Percentiles rank a stretch among this genome's conserved stretches.
Evolutionary conservation across 2,797 vertebrate genomes (phyloP).

Genomic region (Ficedula albicollis): DNA sequence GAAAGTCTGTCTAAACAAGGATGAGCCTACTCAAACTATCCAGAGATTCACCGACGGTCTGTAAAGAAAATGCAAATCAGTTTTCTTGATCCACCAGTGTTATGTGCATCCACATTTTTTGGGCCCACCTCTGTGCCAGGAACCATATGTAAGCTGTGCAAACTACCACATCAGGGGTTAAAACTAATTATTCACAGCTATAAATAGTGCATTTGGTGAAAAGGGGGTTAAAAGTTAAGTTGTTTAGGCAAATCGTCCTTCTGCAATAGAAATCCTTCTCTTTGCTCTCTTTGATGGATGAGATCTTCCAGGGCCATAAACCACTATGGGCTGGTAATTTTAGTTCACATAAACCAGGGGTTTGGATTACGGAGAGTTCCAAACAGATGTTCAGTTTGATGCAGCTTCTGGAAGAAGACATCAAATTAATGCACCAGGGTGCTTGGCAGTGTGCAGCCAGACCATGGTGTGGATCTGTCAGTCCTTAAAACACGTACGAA

Average conservation of each 20-base stretch:
- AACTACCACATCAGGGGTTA: neutral
- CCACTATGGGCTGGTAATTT: neutral
- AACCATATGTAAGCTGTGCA: neutral
- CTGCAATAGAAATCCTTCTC: neutral
- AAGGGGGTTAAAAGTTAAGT: accelerated
- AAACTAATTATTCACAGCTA: neutral
- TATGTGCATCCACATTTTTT: accelerated
- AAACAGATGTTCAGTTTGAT: neutral
- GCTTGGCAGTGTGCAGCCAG: neutral
- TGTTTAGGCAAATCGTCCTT: neutral
- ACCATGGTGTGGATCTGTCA: neutral
- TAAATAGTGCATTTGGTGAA: neutral
- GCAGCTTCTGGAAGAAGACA: neutral
- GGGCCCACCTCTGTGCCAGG: neutral
- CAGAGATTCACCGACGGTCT: neutral
- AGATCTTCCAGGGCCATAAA: neutral
- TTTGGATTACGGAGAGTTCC: neutral
- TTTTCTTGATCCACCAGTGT: neutral
- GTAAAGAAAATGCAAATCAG: neutral
- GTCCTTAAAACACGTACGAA: neutral
- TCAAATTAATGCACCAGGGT: neutral
- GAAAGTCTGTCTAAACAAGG: neutral
- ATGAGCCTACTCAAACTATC: neutral
- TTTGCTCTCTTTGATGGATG: neutral
- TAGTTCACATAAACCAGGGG: neutral